phyloP scores from a whole-genome alignment of 2,113 vertebrate species.

The Apistogramma diplotaenia region DNA sequence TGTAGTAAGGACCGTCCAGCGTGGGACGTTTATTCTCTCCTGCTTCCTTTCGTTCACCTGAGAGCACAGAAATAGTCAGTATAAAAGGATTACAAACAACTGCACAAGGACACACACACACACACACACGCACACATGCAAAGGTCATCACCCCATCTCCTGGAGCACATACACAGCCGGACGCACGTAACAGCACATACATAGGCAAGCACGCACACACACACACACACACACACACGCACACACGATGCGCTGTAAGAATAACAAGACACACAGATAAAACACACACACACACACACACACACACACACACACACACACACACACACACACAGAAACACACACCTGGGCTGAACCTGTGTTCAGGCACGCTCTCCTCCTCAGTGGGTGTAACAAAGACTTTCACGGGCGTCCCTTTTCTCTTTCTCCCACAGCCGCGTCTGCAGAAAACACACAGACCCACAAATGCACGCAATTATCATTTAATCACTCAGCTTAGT shows the following conservation, averaged over 20 bases:
- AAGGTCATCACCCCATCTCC: slow-evolving; percentile 50
- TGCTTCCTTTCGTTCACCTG: slow-evolving; percentile 74
- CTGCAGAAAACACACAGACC: slow-evolving; percentile 61
- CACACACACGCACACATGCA: slow-evolving; percentile 8
- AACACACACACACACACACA: slow-evolving; percentile 14
- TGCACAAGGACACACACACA: background rate
- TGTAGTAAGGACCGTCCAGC: slow-evolving; percentile 57
- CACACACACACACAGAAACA: slow-evolving; percentile 40
- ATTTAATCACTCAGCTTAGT: slow-evolving; percentile 55
- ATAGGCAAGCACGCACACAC: slow-evolving; percentile 6
- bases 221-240: slow-evolving; percentile 17
- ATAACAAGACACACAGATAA: no score
- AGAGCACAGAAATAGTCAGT: slow-evolving; percentile 49
- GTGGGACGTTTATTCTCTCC: slow-evolving; percentile 61
- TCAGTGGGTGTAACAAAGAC: slow-evolving; percentile 78
- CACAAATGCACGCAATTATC: slow-evolving; percentile 25
- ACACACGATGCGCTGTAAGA: no score
- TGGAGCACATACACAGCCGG: slow-evolving; percentile 27
- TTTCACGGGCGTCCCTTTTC: slow-evolving; percentile 82
- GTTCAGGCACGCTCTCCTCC: slow-evolving; percentile 74
- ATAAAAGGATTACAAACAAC: slow-evolving; percentile 47
- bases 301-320: background rate
- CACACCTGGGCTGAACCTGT: slow-evolving; percentile 72
- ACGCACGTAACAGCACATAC: background rate
- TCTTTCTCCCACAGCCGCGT: slow-evolving; percentile 80